A percentile compares a stretch with the other conserved stretches of the same genome.
phyloP scores from a whole-genome alignment of 2,797 vertebrate species.

The Coluber constrictor region DNA sequence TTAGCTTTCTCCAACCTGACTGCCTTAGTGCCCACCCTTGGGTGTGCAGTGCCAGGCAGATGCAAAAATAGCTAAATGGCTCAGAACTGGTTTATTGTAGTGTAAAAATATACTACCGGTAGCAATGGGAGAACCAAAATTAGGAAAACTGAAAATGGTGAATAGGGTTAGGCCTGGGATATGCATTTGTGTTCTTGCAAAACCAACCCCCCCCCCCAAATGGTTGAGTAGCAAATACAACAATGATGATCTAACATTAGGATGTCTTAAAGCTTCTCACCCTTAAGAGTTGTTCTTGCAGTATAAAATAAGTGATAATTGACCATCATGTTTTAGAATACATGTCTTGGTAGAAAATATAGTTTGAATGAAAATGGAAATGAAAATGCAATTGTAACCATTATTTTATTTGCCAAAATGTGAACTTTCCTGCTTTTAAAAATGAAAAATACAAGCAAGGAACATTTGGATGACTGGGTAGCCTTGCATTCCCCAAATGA shows the following conservation, averaged over 20 bases:
- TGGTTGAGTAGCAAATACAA: background rate
- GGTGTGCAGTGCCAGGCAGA: background rate
- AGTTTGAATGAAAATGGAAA: background rate
- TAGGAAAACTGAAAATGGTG: too few species aligned
- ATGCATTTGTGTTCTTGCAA: background rate
- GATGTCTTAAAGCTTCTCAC: background rate
- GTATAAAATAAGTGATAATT: background rate
- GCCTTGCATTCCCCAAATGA: too few species aligned
- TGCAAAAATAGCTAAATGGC: background rate
- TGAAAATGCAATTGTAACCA: background rate
- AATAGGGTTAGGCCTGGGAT: too few species aligned
- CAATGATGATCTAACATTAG: background rate
- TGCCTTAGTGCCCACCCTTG: background rate
- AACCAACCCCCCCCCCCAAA: background rate
- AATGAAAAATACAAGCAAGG: too few species aligned
- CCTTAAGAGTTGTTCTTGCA: background rate
- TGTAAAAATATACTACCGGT: too few species aligned
- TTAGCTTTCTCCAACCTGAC: background rate
- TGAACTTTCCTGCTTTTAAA: background rate
- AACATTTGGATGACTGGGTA: too few species aligned
- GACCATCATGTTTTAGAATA: background rate
- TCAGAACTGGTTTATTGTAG: background rate
- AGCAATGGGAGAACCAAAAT: too few species aligned
- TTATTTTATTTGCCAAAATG: background rate
- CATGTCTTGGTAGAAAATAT: background rate